Percentiles rank a stretch among this genome's conserved stretches.
These are phyloP conservation scores for Hirtodrosophila alboralis DNA, from an alignment of 2,888 invertebrate species.

Conservation along the genomic window DNA sequence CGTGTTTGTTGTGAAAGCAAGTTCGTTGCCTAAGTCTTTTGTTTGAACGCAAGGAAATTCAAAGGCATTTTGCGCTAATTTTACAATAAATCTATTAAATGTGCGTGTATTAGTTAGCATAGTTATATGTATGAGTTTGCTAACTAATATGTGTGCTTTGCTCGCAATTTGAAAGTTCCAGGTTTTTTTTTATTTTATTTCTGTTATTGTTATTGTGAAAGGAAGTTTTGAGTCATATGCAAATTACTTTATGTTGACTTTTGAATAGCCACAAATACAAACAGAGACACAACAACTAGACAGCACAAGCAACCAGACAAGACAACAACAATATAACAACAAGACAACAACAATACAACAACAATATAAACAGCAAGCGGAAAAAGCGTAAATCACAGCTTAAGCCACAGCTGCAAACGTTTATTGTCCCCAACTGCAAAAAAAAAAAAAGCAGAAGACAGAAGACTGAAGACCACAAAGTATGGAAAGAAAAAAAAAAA, in stretches of 20 bases:
- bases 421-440: conserved; percentile 27
- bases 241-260: conserved; percentile 63
- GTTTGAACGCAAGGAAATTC: conserved; percentile 67
- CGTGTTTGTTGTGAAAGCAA: conserved; percentile 68
- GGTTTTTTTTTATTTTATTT: too few species aligned
- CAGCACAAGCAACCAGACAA: conserved; percentile 19
- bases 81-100: conserved; percentile 51
- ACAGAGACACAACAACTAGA: conserved; percentile 40
- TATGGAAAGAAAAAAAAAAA: conserved; percentile 8
- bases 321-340: conserved; percentile 30
- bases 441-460: conserved; percentile 6
- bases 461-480: too few species aligned
- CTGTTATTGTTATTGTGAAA: conserved; percentile 68
- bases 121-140: not conserved
- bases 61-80: conserved; percentile 53
- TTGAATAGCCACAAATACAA: conserved; percentile 40
- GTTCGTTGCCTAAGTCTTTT: conserved; percentile 78
- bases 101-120: not conserved
- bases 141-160: conserved; percentile 31
- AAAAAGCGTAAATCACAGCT: conserved; percentile 76
- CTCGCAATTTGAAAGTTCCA: conserved; percentile 74
- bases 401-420: conserved; percentile 64
- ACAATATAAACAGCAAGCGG: conserved; percentile 65
- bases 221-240: conserved; percentile 71
- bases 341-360: conserved; percentile 24